These are phyloP conservation scores for Falco naumanni DNA, from an alignment of 2,797 vertebrate genomes.

Conservation along the genomic window DNA sequence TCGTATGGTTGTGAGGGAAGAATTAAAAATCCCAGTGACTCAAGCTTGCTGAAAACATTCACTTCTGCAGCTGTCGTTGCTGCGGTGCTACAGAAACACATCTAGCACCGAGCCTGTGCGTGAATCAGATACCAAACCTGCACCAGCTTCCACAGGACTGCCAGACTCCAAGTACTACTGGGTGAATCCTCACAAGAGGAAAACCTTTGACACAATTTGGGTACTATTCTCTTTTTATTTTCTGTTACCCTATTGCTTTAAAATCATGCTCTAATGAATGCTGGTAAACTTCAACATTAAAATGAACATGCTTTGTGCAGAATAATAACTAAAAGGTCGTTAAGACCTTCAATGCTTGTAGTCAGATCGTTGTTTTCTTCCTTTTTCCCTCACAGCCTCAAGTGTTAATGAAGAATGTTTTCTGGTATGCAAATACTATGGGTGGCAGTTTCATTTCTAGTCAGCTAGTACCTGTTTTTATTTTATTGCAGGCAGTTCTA, in stretches of 20 bases:
- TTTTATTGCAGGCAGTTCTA: neutral
- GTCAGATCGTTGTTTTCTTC: neutral
- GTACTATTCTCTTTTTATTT: neutral
- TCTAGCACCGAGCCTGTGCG: neutral
- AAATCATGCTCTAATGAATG: neutral
- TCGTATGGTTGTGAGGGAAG: neutral
- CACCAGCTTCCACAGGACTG: neutral
- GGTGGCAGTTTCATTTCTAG: neutral
- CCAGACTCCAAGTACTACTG: neutral
- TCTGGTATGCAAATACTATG: neutral
- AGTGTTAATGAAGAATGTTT: neutral
- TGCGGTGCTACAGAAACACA: neutral
- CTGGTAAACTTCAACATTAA: neutral
- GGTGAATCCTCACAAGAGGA: neutral
- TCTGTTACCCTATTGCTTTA: neutral
- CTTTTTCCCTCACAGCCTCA: neutral
- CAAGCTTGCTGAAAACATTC: neutral
- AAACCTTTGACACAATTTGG: neutral
- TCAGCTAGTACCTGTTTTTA: neutral
- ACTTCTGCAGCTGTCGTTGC: neutral
- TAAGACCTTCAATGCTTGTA: neutral
- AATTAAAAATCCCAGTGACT: constrained; percentile 2
- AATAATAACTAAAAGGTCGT: neutral
- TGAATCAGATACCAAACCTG: neutral
- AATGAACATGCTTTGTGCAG: neutral